Base-by-base conservation (phyloP, 2,888 invertebrate species). In the Drosophila fulvimacula region DNA sequence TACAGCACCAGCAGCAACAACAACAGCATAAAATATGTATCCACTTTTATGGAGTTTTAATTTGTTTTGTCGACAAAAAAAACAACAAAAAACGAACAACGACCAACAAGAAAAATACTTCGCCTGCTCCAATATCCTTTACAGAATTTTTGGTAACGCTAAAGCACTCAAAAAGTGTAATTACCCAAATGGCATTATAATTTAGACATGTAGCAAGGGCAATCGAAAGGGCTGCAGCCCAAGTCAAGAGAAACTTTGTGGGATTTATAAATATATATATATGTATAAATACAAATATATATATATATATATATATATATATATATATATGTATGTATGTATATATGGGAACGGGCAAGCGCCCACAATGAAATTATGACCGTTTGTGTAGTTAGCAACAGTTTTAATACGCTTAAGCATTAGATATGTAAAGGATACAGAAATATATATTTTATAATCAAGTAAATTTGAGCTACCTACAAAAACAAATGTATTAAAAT, bases 21-120 rank as follows among this genome's bases (percentile, higher is more conserved):
- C 79, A 76, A 70, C 65, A 70, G 63, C 76, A 66, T 78, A 71
- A 79, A 84, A 87, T 87, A 84, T 84, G 74, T 80, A 84, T 81
- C 66, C 79, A 77, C 81, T 82, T 87, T 85, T 82, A 85, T 87
- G 85, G 82, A 87, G 85, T 85, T 85, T 85, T 85, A 85, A 85
- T 85, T 85, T 87, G 85, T 85, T 85, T 82, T 81, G 82, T 87
- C 81, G 85, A 78, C 81, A 74, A 76, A 73, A 73, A 85, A 69
- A 19, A 19, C 2, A 10, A 53, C 34, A 38, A 38, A 51, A 48
- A 30, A 38, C 38, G 11, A 51, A 51, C 19, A 49, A 17, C 17
- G 17, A 58, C 10, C 51, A 38, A 52, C 27, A 39, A 39, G 7
- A 17, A 38, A 24, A 57, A 44, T 62, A 55, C 61, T 58, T 49